These are phyloP conservation scores for Megathymus violae DNA, from an alignment of 1,140 invertebrate genomes.

Conservation along the genomic window DNA sequence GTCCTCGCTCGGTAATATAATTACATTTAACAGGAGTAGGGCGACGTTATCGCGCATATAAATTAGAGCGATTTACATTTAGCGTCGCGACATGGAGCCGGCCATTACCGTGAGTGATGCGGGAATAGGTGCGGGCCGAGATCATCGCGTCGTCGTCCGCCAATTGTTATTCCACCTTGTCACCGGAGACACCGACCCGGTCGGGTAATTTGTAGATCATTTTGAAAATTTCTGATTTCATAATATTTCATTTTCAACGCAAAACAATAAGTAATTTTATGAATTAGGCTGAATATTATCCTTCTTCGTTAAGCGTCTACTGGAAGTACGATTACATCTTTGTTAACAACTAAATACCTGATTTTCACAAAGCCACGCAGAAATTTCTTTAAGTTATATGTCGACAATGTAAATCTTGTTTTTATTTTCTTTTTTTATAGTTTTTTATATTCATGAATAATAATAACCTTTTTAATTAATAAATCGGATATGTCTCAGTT, in stretches of 20 bases:
- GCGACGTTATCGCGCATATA: constrained; percentile 81
- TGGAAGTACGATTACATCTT: too few relatives aligned
- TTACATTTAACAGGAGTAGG: constrained; percentile 81
- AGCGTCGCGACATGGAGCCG: constrained; percentile 69
- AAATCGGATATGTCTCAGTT: too few relatives aligned
- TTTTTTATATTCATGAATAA: too few relatives aligned
- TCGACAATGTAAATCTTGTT: too few relatives aligned
- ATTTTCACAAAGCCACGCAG: too few relatives aligned
- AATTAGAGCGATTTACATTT: constrained; percentile 83
- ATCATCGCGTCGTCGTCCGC: constrained; percentile 52
- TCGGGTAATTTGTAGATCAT: constrained; percentile 3
- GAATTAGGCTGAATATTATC: too few relatives aligned
- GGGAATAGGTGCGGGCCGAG: constrained; percentile 69
- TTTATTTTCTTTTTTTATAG: too few relatives aligned
- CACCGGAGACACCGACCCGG: constrained; percentile 4
- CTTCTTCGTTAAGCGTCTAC: too few relatives aligned
- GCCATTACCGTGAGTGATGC: constrained; percentile 79
- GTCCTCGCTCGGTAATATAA: constrained; percentile 81
- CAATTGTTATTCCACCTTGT: constrained; percentile 30
- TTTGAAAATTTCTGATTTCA: background rate
- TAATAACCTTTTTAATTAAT: too few relatives aligned
- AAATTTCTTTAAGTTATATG: too few relatives aligned
- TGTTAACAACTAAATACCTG: too few relatives aligned
- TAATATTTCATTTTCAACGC: background rate
- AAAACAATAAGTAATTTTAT: too few relatives aligned